Base-by-base conservation (phyloP, 2,888 invertebrate species). In the Acheta domesticus region DNA sequence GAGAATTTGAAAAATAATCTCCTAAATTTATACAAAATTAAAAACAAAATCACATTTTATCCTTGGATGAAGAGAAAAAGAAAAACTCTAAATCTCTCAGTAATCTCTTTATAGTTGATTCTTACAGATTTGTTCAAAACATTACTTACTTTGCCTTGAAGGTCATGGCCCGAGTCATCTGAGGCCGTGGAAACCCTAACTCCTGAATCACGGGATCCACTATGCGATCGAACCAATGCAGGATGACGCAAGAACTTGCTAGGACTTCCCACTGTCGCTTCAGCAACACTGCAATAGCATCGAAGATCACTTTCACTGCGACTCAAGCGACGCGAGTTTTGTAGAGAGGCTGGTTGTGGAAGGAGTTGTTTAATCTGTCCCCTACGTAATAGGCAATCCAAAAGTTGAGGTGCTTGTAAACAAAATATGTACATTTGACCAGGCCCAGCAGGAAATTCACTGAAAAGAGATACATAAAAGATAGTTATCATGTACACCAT, bases 361-460 rank as follows among this genome's bases (percentile, higher is more conserved):
- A 79, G 76, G 50, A 74, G 76, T 20, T 73, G 81, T 75, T 73
- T 81, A 21, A 48, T 78, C 77, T 77, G 77, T n/a, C 80, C 78
- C 11, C 80, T 76, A n/a, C 20, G 23, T 36, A 80, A 49, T 48
- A 90, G 84, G 77, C 87, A 86, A 79, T 88, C 87, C 14, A 89
- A 83, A 16, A 90, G 84, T 78, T 85, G 85, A 5, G 86, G 83
- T 1, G 89, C 89, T 73, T 88, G 85, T 23, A 86, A 83, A 83
- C 89, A 90, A 82, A 88, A 90, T 1, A 90, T 83, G 74, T 87
- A 85, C 4, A 90, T 83, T 82, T 90, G 89, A 0, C 90, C 90
- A 4, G 88, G 85, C 12, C 90, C 90, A n/a, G 87, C 86, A 48
- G 87, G 85, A 83, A 90, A 90, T 77, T 88, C 87, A 79, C 89